phyloP scores from a whole-genome alignment of 2,113 vertebrate species.

The Galbula dea region DNA sequence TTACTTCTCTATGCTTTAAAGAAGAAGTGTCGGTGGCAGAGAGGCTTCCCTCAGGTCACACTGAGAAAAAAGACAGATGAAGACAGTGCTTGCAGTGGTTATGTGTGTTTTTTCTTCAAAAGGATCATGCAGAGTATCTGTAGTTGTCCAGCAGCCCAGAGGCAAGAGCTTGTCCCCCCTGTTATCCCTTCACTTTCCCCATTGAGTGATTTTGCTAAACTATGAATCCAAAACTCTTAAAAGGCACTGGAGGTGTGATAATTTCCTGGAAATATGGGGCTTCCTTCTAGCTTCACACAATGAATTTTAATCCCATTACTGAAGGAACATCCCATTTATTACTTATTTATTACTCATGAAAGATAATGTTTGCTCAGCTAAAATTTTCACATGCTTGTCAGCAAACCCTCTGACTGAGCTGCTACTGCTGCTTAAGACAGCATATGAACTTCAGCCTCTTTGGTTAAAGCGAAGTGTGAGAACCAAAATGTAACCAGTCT shows the following conservation, averaged over 20 bases:
- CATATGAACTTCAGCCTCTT: not conserved
- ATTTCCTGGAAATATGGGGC: not conserved
- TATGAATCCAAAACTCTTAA: not conserved
- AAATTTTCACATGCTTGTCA: not conserved
- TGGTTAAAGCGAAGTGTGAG: not conserved
- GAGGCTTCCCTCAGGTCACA: not conserved
- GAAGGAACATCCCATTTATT: not conserved
- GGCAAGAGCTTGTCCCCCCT: not conserved
- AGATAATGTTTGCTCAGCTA: not conserved
- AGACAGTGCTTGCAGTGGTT: not conserved
- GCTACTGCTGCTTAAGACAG: not conserved
- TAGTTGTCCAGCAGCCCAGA: not conserved
- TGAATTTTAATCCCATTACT: not conserved
- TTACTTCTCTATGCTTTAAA: not conserved
- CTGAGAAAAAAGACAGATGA: not conserved
- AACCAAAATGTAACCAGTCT: not conserved
- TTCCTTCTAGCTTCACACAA: not conserved
- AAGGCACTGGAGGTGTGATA: not conserved
- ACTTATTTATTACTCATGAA: not conserved
- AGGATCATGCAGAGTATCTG: accelerated
- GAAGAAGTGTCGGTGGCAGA: not conserved
- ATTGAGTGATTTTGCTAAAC: not conserved
- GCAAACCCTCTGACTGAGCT: not conserved
- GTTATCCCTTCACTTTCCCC: not conserved
- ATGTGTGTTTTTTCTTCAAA: not conserved